Evolutionary conservation across 2,888 invertebrate genomes (phyloP), one percentile per base, ranked within the genome.

Genomic region (Boloria euphrosyne): DNA sequence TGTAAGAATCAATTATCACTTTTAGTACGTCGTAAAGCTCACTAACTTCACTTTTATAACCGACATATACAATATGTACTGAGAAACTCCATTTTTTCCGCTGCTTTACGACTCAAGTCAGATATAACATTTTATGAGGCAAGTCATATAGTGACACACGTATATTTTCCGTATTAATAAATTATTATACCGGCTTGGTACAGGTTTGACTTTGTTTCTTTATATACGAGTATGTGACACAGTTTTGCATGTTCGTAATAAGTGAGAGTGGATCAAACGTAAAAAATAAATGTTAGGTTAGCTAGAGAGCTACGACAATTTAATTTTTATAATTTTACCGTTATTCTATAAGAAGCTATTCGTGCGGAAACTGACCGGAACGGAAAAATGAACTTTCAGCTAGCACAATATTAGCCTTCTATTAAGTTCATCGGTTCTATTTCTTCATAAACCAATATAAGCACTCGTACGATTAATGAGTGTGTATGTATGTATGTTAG

Each of bases 241-340:
- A 52, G 58, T 47, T 59, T 58, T 66, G 62, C 66, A 58, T 38
- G 63, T 38, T 10, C 1, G 31, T 69, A 69, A 69, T 69, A 69
- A 69, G 69, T 61, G 69, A 67, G 67, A 69, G 67, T 69, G 64
- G 65, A 67, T 69, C 67, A 65, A 65, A 65, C 47, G 65, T 65
- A 62, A 65, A 67, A 67, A 67, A 67, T 67, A 4, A 65, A 69
- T 62, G 62, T 67, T 59, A 59, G 62, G 50, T 53, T 49, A 31
- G 61, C 27, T 54, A 59, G 17, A 66, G 3, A 61, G 54, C 53
- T 13, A 17, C 49, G 50, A 57, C 43, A 7, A 27, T 60, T 44
- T 44, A 27, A 6, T 6, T 22, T 2, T 17, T 0, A 0, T 16
- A 49, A 46, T 58, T 58, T 58, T 2, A 10, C 16, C 10, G 27